Evolutionary conservation across 2,797 vertebrate species (phyloP).

Genomic region (Rhyacichthys aspro): DNA sequence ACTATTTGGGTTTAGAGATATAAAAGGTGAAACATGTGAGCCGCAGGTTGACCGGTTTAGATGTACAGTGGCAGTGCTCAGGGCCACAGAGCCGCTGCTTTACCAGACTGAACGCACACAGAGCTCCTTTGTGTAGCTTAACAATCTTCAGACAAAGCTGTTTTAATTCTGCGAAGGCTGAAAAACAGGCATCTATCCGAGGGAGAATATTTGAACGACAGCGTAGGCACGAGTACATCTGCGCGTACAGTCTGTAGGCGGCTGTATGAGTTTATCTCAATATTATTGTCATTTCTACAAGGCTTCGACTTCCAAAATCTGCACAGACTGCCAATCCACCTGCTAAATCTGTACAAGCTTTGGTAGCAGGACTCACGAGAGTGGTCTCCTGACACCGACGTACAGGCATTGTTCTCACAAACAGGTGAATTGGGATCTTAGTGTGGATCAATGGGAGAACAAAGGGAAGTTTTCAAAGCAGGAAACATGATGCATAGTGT

Average conservation of each 20-base stretch:
- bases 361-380: constrained; percentile 14
- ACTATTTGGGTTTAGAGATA: constrained; percentile 1
- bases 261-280: not conserved
- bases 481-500: constrained; percentile 6
- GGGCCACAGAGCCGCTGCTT: constrained; percentile 14
- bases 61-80: not conserved
- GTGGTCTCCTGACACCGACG: constrained; percentile 26
- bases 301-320: constrained; percentile 12
- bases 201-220: not conserved
- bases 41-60: constrained; percentile 21
- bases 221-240: not conserved
- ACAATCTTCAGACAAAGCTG: constrained; percentile 49
- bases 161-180: constrained; percentile 48
- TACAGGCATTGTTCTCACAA: not conserved
- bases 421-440: constrained; percentile 13
- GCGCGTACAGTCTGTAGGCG: not conserved
- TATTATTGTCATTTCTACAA: constrained; percentile 5
- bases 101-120: constrained; percentile 30
- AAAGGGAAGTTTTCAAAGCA: constrained; percentile 17
- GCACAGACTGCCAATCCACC: constrained; percentile 36
- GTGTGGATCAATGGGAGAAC: constrained; percentile 16
- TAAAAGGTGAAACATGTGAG: not conserved
- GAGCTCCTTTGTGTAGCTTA: constrained; percentile 39
- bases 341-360: constrained; percentile 35
- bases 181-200: not conserved